Evolutionary conservation across 2,888 invertebrate species (phyloP).

Genomic region (Drosophila yooni): DNA sequence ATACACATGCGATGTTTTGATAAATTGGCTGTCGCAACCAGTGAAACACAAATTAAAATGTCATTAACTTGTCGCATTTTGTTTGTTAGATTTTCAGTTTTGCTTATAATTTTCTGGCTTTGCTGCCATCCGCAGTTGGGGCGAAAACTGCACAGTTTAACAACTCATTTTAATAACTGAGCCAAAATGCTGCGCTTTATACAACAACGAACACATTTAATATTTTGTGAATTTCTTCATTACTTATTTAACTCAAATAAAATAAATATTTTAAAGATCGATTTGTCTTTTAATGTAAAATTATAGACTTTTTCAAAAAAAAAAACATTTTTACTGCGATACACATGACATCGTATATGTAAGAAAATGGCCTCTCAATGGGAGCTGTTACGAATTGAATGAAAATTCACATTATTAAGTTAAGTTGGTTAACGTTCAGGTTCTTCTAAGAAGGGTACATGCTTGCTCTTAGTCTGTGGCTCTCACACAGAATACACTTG

Average conservation of each 20-base stretch:
- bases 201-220: conserved; percentile 1
- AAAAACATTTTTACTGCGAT: not conserved
- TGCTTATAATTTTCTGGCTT: not conserved
- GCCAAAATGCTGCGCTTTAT: conserved; percentile 3
- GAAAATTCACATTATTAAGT: not conserved
- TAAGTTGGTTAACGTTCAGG: not conserved
- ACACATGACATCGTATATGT: not conserved
- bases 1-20: not conserved
- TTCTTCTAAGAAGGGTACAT: not conserved
- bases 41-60: conserved; percentile 53
- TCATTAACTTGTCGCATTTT: conserved; percentile 43
- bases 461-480: not conserved
- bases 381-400: not conserved
- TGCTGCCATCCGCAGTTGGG: conserved; percentile 9
- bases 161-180: conserved; percentile 38
- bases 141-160: conserved; percentile 13
- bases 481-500: not conserved
- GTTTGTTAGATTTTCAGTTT: conserved; percentile 10
- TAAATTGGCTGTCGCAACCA: conserved; percentile 4
- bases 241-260: conserved; percentile 14
- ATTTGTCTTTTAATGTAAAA: not conserved
- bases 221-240: conserved; percentile 9
- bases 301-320: not conserved
- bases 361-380: not conserved
- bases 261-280: not conserved